These are phyloP conservation scores for Spilarctia lutea DNA, from an alignment of 2,888 invertebrate genomes.

Conservation along the genomic window DNA sequence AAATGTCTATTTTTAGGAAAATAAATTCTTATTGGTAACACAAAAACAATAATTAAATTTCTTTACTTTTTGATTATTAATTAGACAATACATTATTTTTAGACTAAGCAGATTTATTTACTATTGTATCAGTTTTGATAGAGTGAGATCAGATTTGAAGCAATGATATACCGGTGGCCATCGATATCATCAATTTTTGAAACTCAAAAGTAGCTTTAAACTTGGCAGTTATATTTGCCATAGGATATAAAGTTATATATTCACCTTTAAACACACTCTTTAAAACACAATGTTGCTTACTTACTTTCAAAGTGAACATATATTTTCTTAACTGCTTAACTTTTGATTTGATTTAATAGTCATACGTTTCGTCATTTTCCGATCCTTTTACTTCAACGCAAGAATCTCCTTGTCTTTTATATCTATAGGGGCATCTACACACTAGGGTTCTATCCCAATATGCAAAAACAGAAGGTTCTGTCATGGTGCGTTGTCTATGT, in stretches of 20 bases:
- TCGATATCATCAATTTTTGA: background rate
- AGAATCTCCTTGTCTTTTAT: background rate
- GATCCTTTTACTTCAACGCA: background rate
- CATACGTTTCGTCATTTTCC: background rate
- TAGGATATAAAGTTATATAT: background rate
- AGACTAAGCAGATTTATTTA: background rate
- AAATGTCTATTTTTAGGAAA: too few relatives aligned
- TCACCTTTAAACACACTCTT: background rate
- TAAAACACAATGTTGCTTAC: background rate
- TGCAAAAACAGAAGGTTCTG: background rate
- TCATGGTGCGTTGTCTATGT: background rate
- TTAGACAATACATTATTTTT: background rate
- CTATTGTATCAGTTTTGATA: background rate
- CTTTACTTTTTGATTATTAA: background rate
- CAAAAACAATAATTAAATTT: too few relatives aligned
- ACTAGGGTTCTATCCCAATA: background rate
- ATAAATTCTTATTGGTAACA: too few relatives aligned
- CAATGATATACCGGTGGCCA: background rate
- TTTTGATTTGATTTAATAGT: slow-evolving; percentile 1
- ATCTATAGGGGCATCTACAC: background rate
- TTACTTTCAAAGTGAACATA: background rate
- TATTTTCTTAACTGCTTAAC: background rate
- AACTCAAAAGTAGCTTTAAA: background rate
- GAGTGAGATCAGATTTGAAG: background rate
- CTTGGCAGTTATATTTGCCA: background rate